Conservation (phyloP, 2,113 vertebrate species). For the Turnix velox region DNA sequence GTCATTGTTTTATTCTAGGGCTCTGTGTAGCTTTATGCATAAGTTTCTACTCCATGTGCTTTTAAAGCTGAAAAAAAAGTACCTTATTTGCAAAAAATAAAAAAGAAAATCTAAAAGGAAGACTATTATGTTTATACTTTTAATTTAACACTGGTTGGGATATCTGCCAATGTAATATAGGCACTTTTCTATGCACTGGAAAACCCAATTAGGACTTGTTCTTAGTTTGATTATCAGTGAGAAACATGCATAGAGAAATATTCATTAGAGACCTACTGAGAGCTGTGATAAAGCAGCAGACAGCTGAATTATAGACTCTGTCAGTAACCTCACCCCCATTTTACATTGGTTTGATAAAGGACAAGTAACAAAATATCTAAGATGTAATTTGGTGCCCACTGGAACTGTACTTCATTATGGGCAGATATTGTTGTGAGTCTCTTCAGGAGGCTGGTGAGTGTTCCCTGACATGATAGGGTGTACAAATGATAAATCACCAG, state of each 20-base stretch:
- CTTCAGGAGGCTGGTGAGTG: slow-evolving; percentile 12
- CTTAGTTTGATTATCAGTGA: slow-evolving; percentile 77
- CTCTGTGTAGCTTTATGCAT: background rate
- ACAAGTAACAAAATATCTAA: slow-evolving; percentile 66
- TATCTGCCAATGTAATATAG: slow-evolving; percentile 64
- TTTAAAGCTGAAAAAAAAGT: background rate
- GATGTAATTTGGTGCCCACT: slow-evolving; percentile 54
- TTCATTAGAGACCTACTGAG: slow-evolving; percentile 74
- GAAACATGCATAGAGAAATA: slow-evolving; percentile 74
- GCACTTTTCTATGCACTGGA: slow-evolving; percentile 67
- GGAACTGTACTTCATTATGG: slow-evolving; percentile 4
- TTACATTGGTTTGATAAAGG: slow-evolving; percentile 73
- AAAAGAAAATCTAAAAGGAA: background rate
- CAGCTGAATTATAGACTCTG: slow-evolving; percentile 71
- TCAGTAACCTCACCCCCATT: slow-evolving; percentile 57
- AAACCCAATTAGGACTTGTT: slow-evolving; percentile 77
- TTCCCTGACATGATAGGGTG: background rate
- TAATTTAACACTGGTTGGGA: slow-evolving; percentile 67
- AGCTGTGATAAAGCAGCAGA: slow-evolving; percentile 76
- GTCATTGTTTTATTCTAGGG: background rate
- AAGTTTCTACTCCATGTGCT: background rate
- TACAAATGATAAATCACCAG: background rate
- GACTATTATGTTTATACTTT: slow-evolving; percentile 59
- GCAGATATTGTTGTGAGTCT: slow-evolving; percentile 30
- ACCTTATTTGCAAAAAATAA: background rate